Conservation (phyloP, 2,797 vertebrate genomes). For the Paratrypauchen microcephalus region DNA sequence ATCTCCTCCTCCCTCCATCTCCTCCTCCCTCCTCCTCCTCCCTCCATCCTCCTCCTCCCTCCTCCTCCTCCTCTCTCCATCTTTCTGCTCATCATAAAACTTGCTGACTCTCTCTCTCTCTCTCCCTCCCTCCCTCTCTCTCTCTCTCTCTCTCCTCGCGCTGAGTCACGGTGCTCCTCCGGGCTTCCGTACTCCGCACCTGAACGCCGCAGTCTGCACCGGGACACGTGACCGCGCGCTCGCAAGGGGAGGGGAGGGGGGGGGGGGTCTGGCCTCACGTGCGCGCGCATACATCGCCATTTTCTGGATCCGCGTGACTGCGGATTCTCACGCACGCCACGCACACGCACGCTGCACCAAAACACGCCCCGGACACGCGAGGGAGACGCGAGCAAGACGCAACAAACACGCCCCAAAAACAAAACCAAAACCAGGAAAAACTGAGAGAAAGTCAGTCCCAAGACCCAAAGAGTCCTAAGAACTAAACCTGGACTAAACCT, state of each 20-base stretch:
- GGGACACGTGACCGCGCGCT: constrained; percentile 1
- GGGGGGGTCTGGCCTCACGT: not conserved
- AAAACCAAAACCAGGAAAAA: not conserved
- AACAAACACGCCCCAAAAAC: constrained; percentile 1
- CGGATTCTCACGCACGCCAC: constrained; percentile 1
- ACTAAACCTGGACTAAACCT: no score
- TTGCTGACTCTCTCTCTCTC: not conserved
- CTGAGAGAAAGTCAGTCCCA: not conserved
- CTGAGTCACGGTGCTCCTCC: constrained; percentile 1
- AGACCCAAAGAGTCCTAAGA: no score
- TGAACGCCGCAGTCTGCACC: constrained; percentile 7
- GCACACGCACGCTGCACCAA: constrained; percentile 7
- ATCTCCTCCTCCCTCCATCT: no score
- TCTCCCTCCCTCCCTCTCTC: no score
- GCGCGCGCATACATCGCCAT: constrained; percentile 2
- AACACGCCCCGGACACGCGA: not conserved
- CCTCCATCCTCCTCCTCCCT: no score
- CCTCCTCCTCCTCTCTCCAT: not conserved
- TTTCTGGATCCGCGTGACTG: not conserved
- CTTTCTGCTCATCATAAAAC: not conserved
- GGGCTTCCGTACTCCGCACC: constrained; percentile 5
- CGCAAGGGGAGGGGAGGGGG: no score
- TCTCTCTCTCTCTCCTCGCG: not conserved
- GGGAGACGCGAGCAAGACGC: not conserved
- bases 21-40: no score